phyloP scores from a whole-genome alignment of 2,888 invertebrate species.

The Eilema sororculum region DNA sequence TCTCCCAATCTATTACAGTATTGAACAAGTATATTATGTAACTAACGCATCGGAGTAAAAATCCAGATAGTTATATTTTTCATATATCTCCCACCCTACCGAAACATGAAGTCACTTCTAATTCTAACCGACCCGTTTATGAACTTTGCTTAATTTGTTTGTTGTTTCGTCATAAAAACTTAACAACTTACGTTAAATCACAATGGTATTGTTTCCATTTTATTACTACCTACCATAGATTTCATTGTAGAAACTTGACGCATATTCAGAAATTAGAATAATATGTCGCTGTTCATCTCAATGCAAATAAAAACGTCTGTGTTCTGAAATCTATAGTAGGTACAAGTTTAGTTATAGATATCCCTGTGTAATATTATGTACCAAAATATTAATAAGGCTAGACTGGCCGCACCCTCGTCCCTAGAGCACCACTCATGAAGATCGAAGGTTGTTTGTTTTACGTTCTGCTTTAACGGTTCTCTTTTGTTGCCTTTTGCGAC shows the following conservation, averaged over 20 bases:
- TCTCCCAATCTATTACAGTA: neutral
- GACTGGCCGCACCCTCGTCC: neutral
- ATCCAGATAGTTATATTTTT: neutral
- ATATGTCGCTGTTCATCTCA: too few relatives aligned
- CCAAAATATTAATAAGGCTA: neutral
- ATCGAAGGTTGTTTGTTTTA: conserved; percentile 1
- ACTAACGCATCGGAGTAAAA: neutral
- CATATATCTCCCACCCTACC: neutral
- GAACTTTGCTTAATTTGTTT: neutral
- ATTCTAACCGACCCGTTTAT: too few relatives aligned
- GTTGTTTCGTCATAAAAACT: neutral
- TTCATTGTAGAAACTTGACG: too few relatives aligned
- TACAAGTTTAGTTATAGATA: neutral
- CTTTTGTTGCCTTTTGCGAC: neutral
- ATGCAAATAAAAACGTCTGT: too few relatives aligned
- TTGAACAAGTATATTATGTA: neutral
- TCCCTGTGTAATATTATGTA: neutral
- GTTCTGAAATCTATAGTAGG: neutral
- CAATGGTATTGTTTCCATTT: neutral
- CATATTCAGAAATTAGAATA: too few relatives aligned
- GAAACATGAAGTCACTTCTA: too few relatives aligned
- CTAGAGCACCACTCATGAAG: neutral
- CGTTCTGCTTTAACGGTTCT: neutral
- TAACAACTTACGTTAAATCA: neutral
- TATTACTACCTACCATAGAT: too few relatives aligned